phyloP scores from a whole-genome alignment of 2,888 invertebrate genomes.

The Anodontia alba region DNA sequence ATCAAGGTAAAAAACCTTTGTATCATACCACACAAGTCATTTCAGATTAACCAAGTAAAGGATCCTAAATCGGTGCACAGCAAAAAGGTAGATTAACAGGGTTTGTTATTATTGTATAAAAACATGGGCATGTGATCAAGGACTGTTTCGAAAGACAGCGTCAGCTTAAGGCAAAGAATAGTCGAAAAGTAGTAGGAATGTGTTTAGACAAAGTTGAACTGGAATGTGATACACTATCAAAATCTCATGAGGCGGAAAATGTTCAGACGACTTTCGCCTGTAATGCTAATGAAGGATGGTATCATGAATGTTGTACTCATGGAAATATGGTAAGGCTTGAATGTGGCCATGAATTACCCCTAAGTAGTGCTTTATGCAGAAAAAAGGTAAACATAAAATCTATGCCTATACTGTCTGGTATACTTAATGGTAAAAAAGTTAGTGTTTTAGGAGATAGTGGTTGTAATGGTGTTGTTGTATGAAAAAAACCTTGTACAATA shows the following conservation, averaged over 20 bases:
- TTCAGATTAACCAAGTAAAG: neutral
- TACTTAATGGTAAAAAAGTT: neutral
- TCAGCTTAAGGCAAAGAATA: neutral
- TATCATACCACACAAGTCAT: neutral
- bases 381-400: neutral
- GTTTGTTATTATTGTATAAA: neutral
- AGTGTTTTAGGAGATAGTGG: neutral
- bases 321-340: neutral
- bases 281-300: neutral
- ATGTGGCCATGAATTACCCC: constrained; percentile 5
- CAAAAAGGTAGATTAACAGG: neutral
- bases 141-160: constrained; percentile 7
- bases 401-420: neutral
- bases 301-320: neutral
- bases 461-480: neutral
- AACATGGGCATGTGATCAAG: neutral
- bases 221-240: too few relatives aligned
- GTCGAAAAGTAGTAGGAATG: neutral
- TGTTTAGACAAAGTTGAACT: too few relatives aligned
- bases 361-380: neutral
- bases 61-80: neutral
- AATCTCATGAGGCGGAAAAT: neutral
- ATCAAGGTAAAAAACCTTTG: neutral
- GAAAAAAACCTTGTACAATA: neutral
- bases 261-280: neutral